A percentile compares a stretch with the other conserved stretches of the same genome.
phyloP scores from a whole-genome alignment of 1,140 invertebrate genomes.

The Akabosia matsudoensis region DNA sequence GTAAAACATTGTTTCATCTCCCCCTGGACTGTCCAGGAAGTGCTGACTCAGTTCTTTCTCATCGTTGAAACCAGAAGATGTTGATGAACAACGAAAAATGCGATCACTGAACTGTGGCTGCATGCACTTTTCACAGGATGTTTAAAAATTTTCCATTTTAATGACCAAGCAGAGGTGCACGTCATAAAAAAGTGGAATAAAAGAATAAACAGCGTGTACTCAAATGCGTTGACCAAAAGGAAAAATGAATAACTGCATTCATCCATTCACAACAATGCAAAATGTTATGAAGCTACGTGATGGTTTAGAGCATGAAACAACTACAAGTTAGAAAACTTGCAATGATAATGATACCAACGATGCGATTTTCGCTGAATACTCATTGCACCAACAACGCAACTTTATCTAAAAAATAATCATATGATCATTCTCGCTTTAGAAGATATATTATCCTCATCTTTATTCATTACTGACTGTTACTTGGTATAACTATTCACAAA shows the following conservation, averaged over 20 bases:
- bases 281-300: neutral
- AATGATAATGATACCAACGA: neutral
- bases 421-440: no score
- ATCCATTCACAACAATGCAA: neutral
- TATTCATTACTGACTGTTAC: no score
- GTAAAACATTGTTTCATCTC: no score
- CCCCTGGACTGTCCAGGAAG: no score
- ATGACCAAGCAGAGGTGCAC: no score
- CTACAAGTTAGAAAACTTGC: neutral
- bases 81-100: neutral
- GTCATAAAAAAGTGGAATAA: no score
- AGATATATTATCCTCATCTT: no score
- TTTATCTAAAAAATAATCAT: neutral
- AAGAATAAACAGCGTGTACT: no score
- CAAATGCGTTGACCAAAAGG: no score
- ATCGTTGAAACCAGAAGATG: neutral
- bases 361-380: neutral
- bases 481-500: no score
- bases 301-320: neutral
- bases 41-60: neutral
- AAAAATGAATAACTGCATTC: neutral
- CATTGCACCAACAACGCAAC: neutral
- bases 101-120: neutral
- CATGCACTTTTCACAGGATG: neutral
- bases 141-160: no score